These are phyloP conservation scores for Nyctibius bracteatus DNA, from an alignment of 2,113 vertebrate species.

Conservation along the genomic window DNA sequence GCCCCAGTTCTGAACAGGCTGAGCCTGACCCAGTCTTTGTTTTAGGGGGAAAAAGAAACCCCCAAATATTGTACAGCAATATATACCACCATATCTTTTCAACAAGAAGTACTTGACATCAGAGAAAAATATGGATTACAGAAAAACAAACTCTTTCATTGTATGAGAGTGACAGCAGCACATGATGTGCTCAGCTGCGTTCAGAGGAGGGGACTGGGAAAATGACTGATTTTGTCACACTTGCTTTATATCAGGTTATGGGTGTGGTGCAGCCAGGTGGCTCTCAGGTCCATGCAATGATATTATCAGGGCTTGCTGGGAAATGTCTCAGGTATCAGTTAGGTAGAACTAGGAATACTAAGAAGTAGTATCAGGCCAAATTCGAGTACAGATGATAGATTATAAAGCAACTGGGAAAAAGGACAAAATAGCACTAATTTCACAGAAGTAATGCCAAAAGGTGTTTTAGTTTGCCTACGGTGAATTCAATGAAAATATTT, in stretches of 20 bases:
- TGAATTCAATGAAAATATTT: not conserved
- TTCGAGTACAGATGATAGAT: not conserved
- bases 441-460: not conserved
- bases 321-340: not conserved
- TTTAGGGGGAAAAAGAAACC: not conserved
- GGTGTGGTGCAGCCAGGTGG: not conserved
- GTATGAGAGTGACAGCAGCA: not conserved
- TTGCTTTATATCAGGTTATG: not conserved
- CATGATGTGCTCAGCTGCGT: fast-evolving
- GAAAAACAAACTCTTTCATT: not conserved
- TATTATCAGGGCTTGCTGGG: not conserved
- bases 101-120: not conserved
- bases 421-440: not conserved
- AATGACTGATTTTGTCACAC: not conserved
- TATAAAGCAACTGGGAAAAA: not conserved
- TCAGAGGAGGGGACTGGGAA: not conserved
- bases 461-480: not conserved
- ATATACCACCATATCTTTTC: not conserved
- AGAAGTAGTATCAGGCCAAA: not conserved
- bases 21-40: not conserved
- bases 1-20: not conserved
- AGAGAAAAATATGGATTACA: not conserved
- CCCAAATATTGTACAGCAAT: fast-evolving
- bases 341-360: not conserved
- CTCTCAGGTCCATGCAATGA: not conserved